These are phyloP conservation scores for Uromys caudimaculatus DNA, from an alignment of 2,797 vertebrate species.

Conservation along the genomic window DNA sequence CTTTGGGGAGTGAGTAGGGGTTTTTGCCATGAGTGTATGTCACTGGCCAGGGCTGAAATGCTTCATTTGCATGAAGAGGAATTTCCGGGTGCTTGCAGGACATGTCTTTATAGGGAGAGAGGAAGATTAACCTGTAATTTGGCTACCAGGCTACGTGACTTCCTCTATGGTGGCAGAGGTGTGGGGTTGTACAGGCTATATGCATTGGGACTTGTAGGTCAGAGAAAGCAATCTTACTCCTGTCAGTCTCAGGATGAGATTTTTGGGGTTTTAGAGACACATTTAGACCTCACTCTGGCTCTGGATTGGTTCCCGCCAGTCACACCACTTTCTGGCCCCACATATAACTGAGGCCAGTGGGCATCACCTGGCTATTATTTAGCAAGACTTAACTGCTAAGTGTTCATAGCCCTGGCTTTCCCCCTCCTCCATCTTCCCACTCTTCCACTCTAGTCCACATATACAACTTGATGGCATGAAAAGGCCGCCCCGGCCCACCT, in stretches of 20 bases:
- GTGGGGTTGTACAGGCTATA: background rate
- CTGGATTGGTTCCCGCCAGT: background rate
- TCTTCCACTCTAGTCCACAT: background rate
- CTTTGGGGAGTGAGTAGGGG: no score
- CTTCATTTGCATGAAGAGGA: background rate
- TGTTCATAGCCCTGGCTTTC: background rate
- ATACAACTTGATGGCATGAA: background rate
- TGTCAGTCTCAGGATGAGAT: background rate
- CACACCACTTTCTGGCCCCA: background rate
- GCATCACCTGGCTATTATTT: background rate
- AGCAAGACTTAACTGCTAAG: background rate
- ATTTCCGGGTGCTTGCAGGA: background rate
- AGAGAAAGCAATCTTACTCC: background rate
- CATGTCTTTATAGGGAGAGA: background rate
- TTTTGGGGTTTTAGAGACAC: background rate
- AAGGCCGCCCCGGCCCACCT: background rate
- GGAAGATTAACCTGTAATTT: background rate
- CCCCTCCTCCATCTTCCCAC: background rate
- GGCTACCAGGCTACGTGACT: background rate
- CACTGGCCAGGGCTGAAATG: background rate
- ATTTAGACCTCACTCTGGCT: background rate
- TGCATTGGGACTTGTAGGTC: background rate
- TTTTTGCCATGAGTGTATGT: background rate
- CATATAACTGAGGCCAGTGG: rapidly evolving
- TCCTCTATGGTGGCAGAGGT: background rate